A percentile compares a stretch with the other conserved stretches of the same genome.
Evolutionary conservation across 2,797 vertebrate genomes (phyloP).

Genomic region (Halcyon leucocephala): DNA sequence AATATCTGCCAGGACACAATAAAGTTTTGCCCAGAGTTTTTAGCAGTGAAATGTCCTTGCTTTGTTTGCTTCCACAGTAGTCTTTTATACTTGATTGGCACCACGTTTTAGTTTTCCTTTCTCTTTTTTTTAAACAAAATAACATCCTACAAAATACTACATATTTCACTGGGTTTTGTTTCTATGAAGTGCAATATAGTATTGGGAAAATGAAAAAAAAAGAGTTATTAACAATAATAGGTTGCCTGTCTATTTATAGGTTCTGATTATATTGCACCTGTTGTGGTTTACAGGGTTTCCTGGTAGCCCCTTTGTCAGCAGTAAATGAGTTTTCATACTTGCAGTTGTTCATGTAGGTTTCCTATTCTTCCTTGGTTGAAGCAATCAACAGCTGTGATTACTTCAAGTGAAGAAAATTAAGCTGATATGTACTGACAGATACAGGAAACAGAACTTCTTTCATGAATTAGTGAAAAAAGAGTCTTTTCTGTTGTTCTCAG

Average conservation of each 20-base stretch:
- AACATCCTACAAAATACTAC: not conserved
- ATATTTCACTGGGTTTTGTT: not conserved
- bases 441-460: not conserved
- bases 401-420: conserved; percentile 41
- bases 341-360: conserved; percentile 9
- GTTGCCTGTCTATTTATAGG: not conserved
- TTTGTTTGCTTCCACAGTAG: not conserved
- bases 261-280: not conserved
- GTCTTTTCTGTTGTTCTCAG: not conserved
- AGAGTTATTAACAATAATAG: not conserved
- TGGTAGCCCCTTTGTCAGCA: conserved; percentile 22
- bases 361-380: conserved; percentile 38
- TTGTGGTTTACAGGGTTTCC: conserved; percentile 6
- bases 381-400: conserved; percentile 47
- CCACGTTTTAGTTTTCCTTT: not conserved
- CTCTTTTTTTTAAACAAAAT: not conserved
- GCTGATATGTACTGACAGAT: not conserved
- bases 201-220: not conserved
- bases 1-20: not conserved
- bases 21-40: not conserved
- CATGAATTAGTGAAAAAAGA: not conserved
- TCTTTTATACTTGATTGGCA: not conserved
- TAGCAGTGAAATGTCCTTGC: not conserved
- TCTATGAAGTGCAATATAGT: not conserved
- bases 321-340: conserved; percentile 46